A percentile compares a stretch with the other conserved stretches of the same genome.
phyloP scores from a whole-genome alignment of 2,113 vertebrate species.

The Larimichthys crocea region DNA sequence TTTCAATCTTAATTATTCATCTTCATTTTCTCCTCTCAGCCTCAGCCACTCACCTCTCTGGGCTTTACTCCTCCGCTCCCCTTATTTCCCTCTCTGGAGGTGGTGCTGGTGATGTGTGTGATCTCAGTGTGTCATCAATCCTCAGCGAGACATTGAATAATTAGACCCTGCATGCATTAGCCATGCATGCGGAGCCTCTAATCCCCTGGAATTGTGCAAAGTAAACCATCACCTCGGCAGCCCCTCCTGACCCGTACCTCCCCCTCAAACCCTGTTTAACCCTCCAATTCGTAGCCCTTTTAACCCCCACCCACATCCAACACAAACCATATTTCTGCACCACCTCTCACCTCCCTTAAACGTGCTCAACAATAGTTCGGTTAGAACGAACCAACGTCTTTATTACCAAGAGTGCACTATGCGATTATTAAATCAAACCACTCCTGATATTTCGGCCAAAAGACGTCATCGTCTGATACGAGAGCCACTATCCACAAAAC shows the following conservation, averaged over 20 bases:
- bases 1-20: slow-evolving; percentile 44
- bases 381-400: not conserved
- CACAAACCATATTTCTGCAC: slow-evolving; percentile 43
- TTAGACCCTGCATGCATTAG: slow-evolving; percentile 42
- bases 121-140: slow-evolving; percentile 56
- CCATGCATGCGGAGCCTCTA: slow-evolving; percentile 43
- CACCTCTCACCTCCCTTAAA: slow-evolving; percentile 21
- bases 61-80: slow-evolving; percentile 8
- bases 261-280: slow-evolving; percentile 45
- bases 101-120: slow-evolving; percentile 41
- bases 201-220: slow-evolving; percentile 62
- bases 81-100: slow-evolving; percentile 45
- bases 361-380: not conserved
- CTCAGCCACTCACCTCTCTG: slow-evolving; percentile 24
- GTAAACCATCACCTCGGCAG: slow-evolving; percentile 44
- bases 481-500: not conserved
- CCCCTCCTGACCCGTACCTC: slow-evolving; percentile 4
- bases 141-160: slow-evolving; percentile 57
- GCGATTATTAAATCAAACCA: slow-evolving; percentile 7
- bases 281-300: slow-evolving; percentile 9
- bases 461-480: not conserved
- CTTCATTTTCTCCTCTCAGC: slow-evolving; percentile 19
- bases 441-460: not conserved
- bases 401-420: not conserved
- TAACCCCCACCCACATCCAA: slow-evolving; percentile 33